phyloP scores from a whole-genome alignment of 2,113 vertebrate genomes.

The Dasypus novemcinctus region DNA sequence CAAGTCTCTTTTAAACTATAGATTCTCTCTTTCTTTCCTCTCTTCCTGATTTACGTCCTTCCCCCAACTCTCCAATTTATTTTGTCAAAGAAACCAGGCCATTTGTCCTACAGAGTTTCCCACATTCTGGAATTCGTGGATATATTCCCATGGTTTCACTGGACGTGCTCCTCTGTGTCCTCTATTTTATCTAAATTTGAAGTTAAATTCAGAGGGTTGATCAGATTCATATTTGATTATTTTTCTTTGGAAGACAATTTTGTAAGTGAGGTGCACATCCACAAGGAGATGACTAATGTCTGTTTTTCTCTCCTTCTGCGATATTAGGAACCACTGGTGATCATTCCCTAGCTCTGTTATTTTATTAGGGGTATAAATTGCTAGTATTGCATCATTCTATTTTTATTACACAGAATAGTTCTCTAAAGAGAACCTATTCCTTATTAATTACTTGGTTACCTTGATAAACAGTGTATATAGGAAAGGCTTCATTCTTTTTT shows the following conservation, averaged over 20 bases:
- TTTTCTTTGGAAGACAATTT: neutral
- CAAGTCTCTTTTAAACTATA: too few species aligned
- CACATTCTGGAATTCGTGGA: neutral
- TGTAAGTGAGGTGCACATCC: neutral
- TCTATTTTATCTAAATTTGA: neutral
- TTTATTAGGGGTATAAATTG: neutral
- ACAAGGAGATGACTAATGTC: neutral
- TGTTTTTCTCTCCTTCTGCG: neutral
- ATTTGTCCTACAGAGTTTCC: neutral
- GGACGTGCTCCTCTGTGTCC: neutral
- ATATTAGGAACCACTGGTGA: neutral
- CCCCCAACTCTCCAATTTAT: neutral
- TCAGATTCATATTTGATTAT: neutral
- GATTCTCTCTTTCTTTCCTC: neutral
- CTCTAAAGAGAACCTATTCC: neutral
- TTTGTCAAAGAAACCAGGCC: neutral
- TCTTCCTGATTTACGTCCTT: neutral
- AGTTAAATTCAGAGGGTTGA: neutral
- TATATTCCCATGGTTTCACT: neutral
- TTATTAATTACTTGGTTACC: neutral
- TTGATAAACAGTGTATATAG: neutral
- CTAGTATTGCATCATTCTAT: neutral
- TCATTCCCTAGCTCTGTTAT: neutral
- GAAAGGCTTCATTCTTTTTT: neutral
- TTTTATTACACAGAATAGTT: neutral